phyloP scores from a whole-genome alignment of 2,888 invertebrate species.

The Yponomeuta evonymella region DNA sequence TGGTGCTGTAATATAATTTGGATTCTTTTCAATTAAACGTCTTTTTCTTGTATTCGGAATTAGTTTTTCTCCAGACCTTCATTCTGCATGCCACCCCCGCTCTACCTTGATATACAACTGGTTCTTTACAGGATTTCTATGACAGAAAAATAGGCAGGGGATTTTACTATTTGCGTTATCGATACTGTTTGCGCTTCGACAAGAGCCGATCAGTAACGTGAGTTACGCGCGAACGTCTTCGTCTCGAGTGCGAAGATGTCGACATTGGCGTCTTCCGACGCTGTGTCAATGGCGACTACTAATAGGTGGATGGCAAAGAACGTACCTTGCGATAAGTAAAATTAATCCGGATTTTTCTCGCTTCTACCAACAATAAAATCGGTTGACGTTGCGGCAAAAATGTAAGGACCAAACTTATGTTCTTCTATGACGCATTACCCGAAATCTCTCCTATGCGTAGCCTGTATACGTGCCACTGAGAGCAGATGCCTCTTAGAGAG shows the following conservation, averaged over 20 bases:
- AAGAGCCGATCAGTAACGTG: neutral
- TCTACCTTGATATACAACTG: neutral
- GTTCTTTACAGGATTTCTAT: neutral
- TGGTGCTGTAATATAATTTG: slow-evolving; percentile 39
- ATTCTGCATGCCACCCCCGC: slow-evolving; percentile 24
- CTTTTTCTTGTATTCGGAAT: slow-evolving; percentile 30
- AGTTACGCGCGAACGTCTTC: neutral
- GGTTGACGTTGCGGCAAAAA: no score
- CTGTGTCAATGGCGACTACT: no score
- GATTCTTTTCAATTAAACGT: slow-evolving; percentile 47
- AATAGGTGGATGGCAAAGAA: no score
- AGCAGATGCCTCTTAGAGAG: no score
- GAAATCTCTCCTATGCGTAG: no score
- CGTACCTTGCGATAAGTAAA: no score
- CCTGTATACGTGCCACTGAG: no score
- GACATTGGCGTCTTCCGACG: neutral
- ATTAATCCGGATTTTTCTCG: no score
- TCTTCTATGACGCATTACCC: no score
- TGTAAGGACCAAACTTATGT: no score
- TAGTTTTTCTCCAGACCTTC: slow-evolving; percentile 31
- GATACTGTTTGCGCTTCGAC: neutral
- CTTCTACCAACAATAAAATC: no score
- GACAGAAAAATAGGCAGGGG: neutral
- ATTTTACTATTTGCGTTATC: neutral
- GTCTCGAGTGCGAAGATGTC: neutral